These are phyloP conservation scores for Tarsius wallacei DNA, from an alignment of 2,797 vertebrate genomes.

Conservation along the genomic window DNA sequence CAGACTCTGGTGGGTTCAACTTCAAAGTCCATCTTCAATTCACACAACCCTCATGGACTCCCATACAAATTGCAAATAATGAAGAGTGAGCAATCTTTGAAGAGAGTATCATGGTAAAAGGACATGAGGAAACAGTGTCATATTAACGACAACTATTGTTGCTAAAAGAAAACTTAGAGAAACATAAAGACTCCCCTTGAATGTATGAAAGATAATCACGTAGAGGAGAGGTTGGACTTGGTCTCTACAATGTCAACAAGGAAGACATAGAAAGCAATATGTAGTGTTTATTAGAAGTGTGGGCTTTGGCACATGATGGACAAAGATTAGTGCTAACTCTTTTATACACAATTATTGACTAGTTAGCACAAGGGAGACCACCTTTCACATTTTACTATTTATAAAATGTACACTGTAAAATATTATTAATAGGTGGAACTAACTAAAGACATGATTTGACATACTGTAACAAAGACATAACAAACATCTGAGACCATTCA, in stretches of 20 bases:
- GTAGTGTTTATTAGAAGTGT: not conserved
- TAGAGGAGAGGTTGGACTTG: not conserved
- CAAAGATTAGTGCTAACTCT: not conserved
- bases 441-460: not conserved
- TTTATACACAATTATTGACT: not conserved
- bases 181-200: not conserved
- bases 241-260: not conserved
- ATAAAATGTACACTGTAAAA: not conserved
- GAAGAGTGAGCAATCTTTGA: not conserved
- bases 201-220: not conserved
- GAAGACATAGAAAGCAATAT: not conserved
- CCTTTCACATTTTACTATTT: not conserved
- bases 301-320: not conserved
- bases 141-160: not conserved
- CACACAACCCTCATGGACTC: not conserved
- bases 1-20: not conserved
- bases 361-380: not conserved
- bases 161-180: conserved; percentile 1
- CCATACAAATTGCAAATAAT: not conserved
- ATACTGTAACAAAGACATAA: not conserved
- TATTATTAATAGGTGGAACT: not conserved
- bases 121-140: not conserved
- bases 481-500: not conserved
- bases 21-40: not conserved
- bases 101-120: not conserved